Evolutionary conservation across 2,888 invertebrate genomes (phyloP).

Genomic region (Brachyptera risi): DNA sequence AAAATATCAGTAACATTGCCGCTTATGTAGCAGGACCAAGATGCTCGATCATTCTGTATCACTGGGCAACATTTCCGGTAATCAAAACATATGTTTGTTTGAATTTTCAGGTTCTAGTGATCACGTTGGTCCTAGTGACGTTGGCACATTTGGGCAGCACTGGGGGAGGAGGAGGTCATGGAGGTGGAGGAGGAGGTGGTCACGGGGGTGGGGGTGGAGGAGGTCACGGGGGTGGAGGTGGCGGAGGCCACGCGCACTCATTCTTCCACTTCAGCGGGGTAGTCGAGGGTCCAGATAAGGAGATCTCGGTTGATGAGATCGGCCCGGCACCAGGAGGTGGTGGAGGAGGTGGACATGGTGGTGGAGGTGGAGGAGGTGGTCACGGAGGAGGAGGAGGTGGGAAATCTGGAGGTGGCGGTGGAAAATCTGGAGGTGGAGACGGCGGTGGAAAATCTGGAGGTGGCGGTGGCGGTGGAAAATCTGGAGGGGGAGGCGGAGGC

Average conservation of each 20-base stretch:
- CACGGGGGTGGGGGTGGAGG: constrained; percentile 7
- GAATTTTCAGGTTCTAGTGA: background rate
- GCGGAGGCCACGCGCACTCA: constrained; percentile 25
- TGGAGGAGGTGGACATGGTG: constrained; percentile 7
- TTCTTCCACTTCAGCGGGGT: constrained; percentile 29
- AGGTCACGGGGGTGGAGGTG: constrained; percentile 16
- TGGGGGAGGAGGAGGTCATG: constrained; percentile 9
- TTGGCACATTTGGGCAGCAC: background rate
- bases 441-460: constrained; percentile 10
- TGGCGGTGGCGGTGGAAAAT: constrained; percentile 14
- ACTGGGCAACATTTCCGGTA: too few species aligned
- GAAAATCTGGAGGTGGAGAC: constrained; percentile 25
- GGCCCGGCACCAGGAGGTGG: constrained; percentile 19
- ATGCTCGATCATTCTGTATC: too few species aligned
- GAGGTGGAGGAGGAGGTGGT: constrained; percentile 6
- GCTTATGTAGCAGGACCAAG: too few species aligned
- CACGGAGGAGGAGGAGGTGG: constrained; percentile 24
- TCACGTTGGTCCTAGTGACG: background rate
- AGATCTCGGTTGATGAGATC: constrained; percentile 25
- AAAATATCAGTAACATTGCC: too few species aligned
- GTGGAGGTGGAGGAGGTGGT: constrained; percentile 25
- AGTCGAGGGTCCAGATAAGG: constrained; percentile 26
- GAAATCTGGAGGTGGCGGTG: constrained; percentile 16
- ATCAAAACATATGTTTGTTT: too few species aligned
- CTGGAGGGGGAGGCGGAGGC: constrained; percentile 26